Evolutionary conservation across 2,113 vertebrate species (phyloP).

Genomic region (Anser brachyrhynchus): DNA sequence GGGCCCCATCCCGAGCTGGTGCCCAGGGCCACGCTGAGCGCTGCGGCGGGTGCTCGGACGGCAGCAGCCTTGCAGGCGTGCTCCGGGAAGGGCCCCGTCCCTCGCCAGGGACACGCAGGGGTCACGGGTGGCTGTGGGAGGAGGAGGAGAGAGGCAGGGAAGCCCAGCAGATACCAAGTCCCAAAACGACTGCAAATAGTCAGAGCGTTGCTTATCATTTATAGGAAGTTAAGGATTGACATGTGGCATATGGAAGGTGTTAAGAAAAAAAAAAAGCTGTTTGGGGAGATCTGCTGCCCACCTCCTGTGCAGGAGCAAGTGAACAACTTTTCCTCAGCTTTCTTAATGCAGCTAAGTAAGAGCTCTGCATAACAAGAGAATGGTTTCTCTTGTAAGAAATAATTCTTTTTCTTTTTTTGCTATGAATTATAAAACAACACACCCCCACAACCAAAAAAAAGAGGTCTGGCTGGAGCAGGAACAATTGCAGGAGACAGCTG

Average conservation of each 20-base stretch:
- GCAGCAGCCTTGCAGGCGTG: fast-evolving
- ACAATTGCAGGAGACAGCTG: conserved; percentile 60
- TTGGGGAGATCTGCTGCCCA: neutral
- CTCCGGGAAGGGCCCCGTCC: neutral
- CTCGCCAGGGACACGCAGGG: neutral
- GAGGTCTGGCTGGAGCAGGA: neutral
- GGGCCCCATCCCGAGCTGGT: too few relatives aligned
- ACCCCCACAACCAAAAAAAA: neutral
- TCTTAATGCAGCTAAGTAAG: neutral
- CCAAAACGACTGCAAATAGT: neutral
- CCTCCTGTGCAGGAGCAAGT: fast-evolving
- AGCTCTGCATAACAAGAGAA: neutral
- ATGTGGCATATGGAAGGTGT: neutral
- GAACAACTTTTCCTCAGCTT: neutral
- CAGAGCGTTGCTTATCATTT: neutral
- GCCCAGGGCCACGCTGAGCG: fast-evolving
- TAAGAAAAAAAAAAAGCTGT: neutral
- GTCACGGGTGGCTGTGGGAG: neutral
- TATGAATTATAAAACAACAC: conserved; percentile 10
- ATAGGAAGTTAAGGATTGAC: neutral
- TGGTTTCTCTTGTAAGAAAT: neutral
- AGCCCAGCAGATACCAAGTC: neutral
- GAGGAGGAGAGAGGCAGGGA: neutral
- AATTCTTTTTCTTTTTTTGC: neutral
- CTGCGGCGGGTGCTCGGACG: neutral